These are phyloP conservation scores for Alethe diademata DNA, from an alignment of 2,113 vertebrate genomes.

Conservation along the genomic window DNA sequence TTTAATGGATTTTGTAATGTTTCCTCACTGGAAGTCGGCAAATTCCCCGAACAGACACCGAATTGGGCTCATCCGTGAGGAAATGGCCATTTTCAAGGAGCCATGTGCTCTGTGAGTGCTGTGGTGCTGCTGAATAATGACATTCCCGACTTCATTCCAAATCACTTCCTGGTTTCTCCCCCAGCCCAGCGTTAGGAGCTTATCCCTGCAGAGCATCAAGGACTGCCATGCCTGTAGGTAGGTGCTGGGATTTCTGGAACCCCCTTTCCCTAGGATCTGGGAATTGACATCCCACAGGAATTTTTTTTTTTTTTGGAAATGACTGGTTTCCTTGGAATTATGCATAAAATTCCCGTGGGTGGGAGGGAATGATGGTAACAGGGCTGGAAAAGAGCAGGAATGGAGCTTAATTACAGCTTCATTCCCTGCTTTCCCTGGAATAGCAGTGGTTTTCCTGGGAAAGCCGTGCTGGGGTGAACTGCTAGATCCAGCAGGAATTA, in stretches of 20 bases:
- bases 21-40: no score
- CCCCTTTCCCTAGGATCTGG: rapidly evolving
- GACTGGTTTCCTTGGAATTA: not conserved
- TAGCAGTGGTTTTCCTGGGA: not conserved
- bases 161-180: not conserved
- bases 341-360: rapidly evolving
- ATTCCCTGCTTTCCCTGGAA: not conserved
- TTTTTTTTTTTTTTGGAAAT: not conserved
- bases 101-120: not conserved
- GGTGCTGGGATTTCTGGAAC: not conserved
- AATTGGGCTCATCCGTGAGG: not conserved
- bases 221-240: not conserved
- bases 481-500: not conserved
- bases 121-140: not conserved
- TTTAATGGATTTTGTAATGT: not conserved
- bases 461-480: rapidly evolving
- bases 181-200: not conserved
- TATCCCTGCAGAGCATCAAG: not conserved
- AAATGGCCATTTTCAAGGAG: not conserved
- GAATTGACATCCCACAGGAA: rapidly evolving
- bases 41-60: rapidly evolving
- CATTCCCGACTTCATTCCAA: not conserved
- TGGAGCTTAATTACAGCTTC: no score
- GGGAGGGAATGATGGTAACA: no score
- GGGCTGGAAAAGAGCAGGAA: not conserved